Evolutionary conservation across 2,888 invertebrate genomes (phyloP), one percentile per base, ranked within the genome.

Genomic region (Nasonovia ribisnigri): DNA sequence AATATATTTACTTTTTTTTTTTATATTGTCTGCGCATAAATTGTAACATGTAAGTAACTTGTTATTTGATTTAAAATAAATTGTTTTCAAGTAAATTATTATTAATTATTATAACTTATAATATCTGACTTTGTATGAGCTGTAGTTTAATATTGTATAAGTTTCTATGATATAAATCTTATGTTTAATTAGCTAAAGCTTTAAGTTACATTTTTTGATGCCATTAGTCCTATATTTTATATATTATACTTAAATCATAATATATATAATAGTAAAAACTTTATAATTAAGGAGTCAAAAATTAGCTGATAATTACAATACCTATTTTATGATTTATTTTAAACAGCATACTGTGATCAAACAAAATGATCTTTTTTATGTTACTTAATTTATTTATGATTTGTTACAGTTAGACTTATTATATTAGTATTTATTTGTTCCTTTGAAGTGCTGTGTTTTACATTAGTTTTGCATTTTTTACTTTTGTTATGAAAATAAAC

Each of bases 401-500:
- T 77, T 77, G 36, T 77, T 77, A 77, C 20, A 20, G 20, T 77
- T 20, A 36, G 36, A 36, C 16, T 2, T 42, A 77, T 36, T 77
- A 36, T 26, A 46, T 46, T 90, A 46, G 89, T 89, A 60, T 43
- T 89, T 43, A 20, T 89, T 60, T 89, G 89, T 90, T 90, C 89
- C 89, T 90, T 48, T 42, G n/a, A 60, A 89, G 43, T 90, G 89
- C 60, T 90, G 57, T 60, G 89, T 43, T 60, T 90, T 46, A 46
- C 6, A 10, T 29, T 26, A 10, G 36, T n/a, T n/a, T 57, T 90
- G 10, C n/a, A 67, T 60, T 46, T 89, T 90, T 46, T 67, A 60
- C 43, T 67, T 60, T 90, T 90, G 60, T 89, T 89, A 90, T 46
- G 10, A 67, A 46, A 60, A 90, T 90, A 90, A 90, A 90, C 26